Evolutionary conservation across 2,113 vertebrate genomes (phyloP), one percentile per base, ranked within the genome.

Genomic region (Lonchura striata): DNA sequence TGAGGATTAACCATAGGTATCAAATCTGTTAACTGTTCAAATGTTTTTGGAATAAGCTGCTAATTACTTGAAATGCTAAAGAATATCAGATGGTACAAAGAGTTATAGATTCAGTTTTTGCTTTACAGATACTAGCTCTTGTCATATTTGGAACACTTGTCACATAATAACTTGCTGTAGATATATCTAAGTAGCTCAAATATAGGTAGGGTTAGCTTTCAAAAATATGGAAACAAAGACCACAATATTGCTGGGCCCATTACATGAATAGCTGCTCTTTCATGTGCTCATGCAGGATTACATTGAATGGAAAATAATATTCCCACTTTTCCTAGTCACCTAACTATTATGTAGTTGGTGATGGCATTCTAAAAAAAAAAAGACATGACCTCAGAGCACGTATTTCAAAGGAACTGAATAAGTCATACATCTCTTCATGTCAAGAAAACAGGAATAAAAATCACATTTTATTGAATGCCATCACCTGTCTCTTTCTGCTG

Each of bases 1-100:
- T 98, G 98, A 98, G 98, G 97, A 98, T 98, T 98, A 98, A 98
- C 98, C 96, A 96, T 98, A 97, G 97, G 95, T 97, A 97, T 96
- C 96, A 95, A 95, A 96, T 95, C 95, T 98, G 97, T 90, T 98
- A 98, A 98, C 97, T 97, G 97, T 98, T 98, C 97, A 97, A 98
- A 98, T 97, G 97, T 97, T 97, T 98, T 98, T 97, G 95, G 97
- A 98, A 97, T 97, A 98, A 97, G 88, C 85, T 96, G 95, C 96
- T 97, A 97, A 97, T 98, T 97, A 98, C 97, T 96, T 97, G 86
- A 95, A 97, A 98, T 97, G 94, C 94, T 96, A 96, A 98, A 97
- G 94, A 97, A 96, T 97, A 95, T 97, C 95, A 97, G 94, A 95
- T 97, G 91, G 65, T 96, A 97, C 94, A 97, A 97, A 96, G 96